Evolutionary conservation across 2,113 vertebrate genomes (phyloP), one percentile per base, ranked within the genome.

Genomic region (Campylomormyrus numenius): DNA sequence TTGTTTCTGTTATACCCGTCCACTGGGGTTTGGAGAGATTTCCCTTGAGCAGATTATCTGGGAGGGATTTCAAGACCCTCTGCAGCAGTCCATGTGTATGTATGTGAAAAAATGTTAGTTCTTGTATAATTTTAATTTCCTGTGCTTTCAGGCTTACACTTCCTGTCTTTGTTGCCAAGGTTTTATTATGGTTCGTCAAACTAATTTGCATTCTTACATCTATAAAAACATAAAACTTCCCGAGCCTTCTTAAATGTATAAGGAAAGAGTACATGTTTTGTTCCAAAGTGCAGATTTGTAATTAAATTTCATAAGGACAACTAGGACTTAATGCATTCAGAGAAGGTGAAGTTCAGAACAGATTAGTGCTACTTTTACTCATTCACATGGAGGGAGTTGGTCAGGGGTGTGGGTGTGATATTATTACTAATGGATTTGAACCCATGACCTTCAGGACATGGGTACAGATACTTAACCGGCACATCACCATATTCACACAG

Each of bases 131-230:
- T 89, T 91, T 84, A 90, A 90, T 93, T 93, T 94, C 90, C 92
- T 92, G 91, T 90, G n/a, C 92, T 92, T 92, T 92, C 66, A 93
- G 91, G 92, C 88, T 35, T 92, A 88, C 85, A 91, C 90, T 42
- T 93, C 94, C 92, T 93, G 92, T 77, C 89, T 62, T 88, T 88
- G 93, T 94, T 90, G 84, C 52, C 11, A 31, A 56, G 88, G 80
- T 84, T 84, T 46, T 84, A 84, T 45, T 42, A 45, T 84, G 17
- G 2, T 84, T 84, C 0, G 42, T 39, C 45, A 3, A n/a, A 45
- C 19, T 84, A 84, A 46, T 24, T 84, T 84, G 80, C 39, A 45
- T 17, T 42, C 31, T 84, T 11, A 46, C 7, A 84, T 15, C 15
- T 84, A 46, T 39, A 45, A 84, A 45, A 7, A 84, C 80, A 3